phyloP scores from a whole-genome alignment of 2,797 vertebrate species.

The Hozukius guyotensis region DNA sequence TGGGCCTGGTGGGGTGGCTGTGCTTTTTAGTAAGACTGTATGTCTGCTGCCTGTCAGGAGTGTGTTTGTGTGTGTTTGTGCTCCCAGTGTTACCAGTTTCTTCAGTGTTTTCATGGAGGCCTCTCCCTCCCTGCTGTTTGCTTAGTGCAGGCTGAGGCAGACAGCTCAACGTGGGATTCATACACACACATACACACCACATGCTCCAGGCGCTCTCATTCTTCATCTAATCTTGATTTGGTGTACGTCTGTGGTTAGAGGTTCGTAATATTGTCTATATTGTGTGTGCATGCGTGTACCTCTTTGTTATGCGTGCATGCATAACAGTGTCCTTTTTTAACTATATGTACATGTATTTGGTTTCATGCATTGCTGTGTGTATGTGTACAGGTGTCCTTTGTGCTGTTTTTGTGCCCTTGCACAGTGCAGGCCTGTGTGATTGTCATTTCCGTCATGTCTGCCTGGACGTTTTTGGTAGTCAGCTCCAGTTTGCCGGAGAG shows the following conservation, averaged over 20 bases:
- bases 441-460: conserved; percentile 72
- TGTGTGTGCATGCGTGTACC: neutral
- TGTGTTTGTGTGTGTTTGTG: conserved; percentile 30
- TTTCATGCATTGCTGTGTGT: neutral
- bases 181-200: conserved; percentile 20
- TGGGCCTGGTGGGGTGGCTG: conserved; percentile 48
- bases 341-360: neutral
- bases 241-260: conserved; percentile 16
- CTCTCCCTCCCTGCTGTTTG: conserved; percentile 74
- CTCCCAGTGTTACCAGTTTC: conserved; percentile 58
- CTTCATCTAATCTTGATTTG: conserved; percentile 40
- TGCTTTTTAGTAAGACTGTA: conserved; percentile 58
- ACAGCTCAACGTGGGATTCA: conserved; percentile 60
- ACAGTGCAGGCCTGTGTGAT: conserved; percentile 46
- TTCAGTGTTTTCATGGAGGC: conserved; percentile 59
- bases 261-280: conserved; percentile 10
- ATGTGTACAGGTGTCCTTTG: conserved; percentile 38
- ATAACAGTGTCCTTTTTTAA: neutral
- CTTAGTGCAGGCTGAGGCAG: conserved; percentile 60
- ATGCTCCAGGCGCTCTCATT: conserved; percentile 41
- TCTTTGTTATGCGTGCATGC: neutral
- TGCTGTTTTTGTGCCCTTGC: conserved; percentile 49
- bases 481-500: conserved; percentile 58
- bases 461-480: conserved; percentile 62
- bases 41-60: conserved; percentile 60